Evolutionary conservation across 2,113 vertebrate species (phyloP).

Genomic region (Cromileptes altivelis): DNA sequence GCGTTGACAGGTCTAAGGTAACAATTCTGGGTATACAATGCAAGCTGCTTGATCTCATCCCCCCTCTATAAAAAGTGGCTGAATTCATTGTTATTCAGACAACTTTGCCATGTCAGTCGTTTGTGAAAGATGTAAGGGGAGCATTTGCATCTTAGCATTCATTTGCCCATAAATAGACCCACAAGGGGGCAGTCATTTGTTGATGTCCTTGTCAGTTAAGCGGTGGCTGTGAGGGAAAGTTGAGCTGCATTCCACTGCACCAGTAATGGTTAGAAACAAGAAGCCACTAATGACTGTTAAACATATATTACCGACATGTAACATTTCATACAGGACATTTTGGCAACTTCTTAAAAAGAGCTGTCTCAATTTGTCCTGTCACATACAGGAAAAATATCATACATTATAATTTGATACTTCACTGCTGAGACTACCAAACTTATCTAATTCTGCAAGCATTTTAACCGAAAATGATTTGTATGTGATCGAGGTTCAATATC

Average conservation of each 20-base stretch:
- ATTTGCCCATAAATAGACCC: constrained; percentile 51
- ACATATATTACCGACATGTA: not conserved
- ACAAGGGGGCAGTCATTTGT: constrained; percentile 73
- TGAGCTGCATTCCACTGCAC: constrained; percentile 18
- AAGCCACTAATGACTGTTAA: constrained; percentile 11
- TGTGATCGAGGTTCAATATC: constrained; percentile 1
- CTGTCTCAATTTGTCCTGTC: not conserved
- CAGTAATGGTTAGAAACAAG: constrained; percentile 36
- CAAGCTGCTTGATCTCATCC: not conserved
- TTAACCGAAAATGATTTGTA: not conserved
- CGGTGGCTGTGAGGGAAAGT: constrained; percentile 25
- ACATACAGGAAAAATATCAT: not conserved
- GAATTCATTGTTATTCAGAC: constrained; percentile 14
- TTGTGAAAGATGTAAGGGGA: constrained; percentile 3
- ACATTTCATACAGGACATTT: too few relatives aligned
- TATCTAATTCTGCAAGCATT: not conserved
- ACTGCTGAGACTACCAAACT: not conserved
- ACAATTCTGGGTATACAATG: not conserved
- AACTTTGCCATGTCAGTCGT: constrained; percentile 11
- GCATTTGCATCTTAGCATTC: not conserved
- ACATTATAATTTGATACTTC: constrained; percentile 1
- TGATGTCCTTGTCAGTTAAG: constrained; percentile 37
- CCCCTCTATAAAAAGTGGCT: not conserved
- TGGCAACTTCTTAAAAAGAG: not conserved
- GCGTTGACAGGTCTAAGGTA: not conserved